Base-by-base conservation (phyloP, 2,113 vertebrate species). In the Hippoglossus stenolepis region DNA sequence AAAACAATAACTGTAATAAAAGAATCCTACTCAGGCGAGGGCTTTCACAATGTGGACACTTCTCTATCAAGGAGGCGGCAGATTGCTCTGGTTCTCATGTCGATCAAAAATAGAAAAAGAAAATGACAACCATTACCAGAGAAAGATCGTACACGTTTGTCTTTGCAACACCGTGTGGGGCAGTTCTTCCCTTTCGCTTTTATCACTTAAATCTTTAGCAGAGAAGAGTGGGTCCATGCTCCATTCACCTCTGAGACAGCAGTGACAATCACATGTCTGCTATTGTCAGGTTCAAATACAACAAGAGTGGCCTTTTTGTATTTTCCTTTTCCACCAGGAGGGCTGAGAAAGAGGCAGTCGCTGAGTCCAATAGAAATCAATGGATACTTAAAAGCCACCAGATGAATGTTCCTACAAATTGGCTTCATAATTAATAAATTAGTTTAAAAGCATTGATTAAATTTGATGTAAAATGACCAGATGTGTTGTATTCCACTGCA, bases 181-280 rank as follows among this genome's bases (percentile, higher is more conserved):
- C 24, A 83, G 24, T 67, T 68, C 18, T 74, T 61, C 35, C 40
- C 9, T 61, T 62, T 31, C 6, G 28, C 28, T 31, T 77, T 77
- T 74, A 85, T 77, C 43, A 0, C 14, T 60, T 51, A 68, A 83
- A 88, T 83, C 77, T 73, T 58, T 70, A 73, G 31, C 49, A 65
- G 70, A 65, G 45, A 75, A 64, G 78, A 82, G 14, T 5, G 18
- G 49, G 17, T 49, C 45, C 51, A 73, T 80, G 43, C 26, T 31
- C 31, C 31, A 31, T 31, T 31, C 31, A 31, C 57, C 23, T 62
- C 74, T 17, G 58, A 84, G 66, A 77, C 62, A 81, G 63, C 72
- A 57, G 14, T 15, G 18, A 79, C 40, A 54, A 65, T 66, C 24
- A 47, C 31, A 23, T 61, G 8, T 72, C 66, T 65, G 43, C 28